Evolutionary conservation across 2,797 vertebrate genomes (phyloP), one percentile per base, ranked within the genome.

Genomic region (Coilia nasus): DNA sequence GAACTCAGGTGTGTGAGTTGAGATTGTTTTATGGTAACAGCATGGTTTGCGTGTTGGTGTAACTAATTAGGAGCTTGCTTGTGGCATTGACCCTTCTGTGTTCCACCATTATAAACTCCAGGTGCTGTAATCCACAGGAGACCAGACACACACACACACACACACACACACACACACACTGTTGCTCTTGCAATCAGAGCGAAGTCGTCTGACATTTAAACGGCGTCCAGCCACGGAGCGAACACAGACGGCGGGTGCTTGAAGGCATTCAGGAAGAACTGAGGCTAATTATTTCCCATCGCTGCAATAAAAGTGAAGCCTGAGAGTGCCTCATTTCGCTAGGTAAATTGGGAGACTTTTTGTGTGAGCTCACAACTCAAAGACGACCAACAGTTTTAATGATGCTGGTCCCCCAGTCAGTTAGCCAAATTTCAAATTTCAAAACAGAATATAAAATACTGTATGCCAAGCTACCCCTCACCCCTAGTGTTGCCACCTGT

Each of bases 151-250:
- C 21, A 11, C 60, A 9, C 60, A 25, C 62, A 17, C 28, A 35
- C 14, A 35, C 64, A 64, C n/a, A 64, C 50, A 54, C 50, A 54
- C 50, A 54, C 50, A 54, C 50, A 44, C 31, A 92, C 92, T 90
- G 89, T 93, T 91, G 86, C 91, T 91, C 87, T 88, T 88, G 87
- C 86, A 94, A 89, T 85, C 47, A 59, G 71, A 35, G 87, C 89
- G 91, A 93, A 95, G 92, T 94, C 91, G 92, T 93, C 91, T 96
- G 94, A 94, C 95, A 96, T 96, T 96, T 95, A 95, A 93, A 93
- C 93, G 90, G 92, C 92, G 93, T 91, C 90, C 93, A 93, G 89
- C 92, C 88, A 82, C 91, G 81, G 88, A 91, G 89, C 86, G 82
- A 81, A 78, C 64, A 78, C 88, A 91, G 88, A 85, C 87, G 85